Evolutionary conservation across 30 jellyfish, hydroid and myxozoan genomes (phyloP).

Genomic region (Aurelia coerulea): DNA sequence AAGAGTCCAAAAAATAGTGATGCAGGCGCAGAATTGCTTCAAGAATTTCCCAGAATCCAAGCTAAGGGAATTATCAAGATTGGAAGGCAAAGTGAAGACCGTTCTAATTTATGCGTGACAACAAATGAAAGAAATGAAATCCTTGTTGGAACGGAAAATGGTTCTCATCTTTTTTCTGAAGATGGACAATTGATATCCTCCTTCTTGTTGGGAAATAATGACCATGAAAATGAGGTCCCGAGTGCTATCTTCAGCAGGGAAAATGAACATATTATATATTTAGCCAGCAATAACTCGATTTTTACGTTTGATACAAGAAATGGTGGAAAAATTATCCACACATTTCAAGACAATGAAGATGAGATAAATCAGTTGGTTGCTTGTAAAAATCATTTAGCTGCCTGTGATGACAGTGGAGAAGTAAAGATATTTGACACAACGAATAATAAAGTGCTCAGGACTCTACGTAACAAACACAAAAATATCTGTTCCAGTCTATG

Average conservation of each 20-base stretch:
- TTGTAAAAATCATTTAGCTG: slow-evolving; percentile 51
- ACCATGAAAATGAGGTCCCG: slow-evolving; percentile 53
- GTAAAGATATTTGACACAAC: slow-evolving; percentile 68
- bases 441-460: slow-evolving; percentile 51
- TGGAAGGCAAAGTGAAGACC: not conserved
- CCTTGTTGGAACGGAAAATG: slow-evolving; percentile 90
- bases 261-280: slow-evolving; percentile 21
- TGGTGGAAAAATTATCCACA: not conserved
- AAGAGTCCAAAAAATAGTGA: no score
- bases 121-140: slow-evolving; percentile 25
- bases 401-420: slow-evolving; percentile 98
- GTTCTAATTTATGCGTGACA: slow-evolving; percentile 59
- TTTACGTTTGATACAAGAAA: slow-evolving; percentile 53
- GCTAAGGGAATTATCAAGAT: no score
- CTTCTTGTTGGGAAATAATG: not conserved
- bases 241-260: slow-evolving; percentile 38
- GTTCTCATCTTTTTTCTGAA: slow-evolving; percentile 61
- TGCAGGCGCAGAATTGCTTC: no score
- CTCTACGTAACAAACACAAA: slow-evolving; percentile 83
- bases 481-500: slow-evolving; percentile 84
- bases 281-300: slow-evolving; percentile 49
- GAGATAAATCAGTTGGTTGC: slow-evolving; percentile 77
- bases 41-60: no score
- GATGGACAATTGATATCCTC: slow-evolving; percentile 23
- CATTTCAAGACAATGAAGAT: slow-evolving; percentile 74